Base-by-base conservation (phyloP, 2,888 invertebrate species). In the Bibio marci region DNA sequence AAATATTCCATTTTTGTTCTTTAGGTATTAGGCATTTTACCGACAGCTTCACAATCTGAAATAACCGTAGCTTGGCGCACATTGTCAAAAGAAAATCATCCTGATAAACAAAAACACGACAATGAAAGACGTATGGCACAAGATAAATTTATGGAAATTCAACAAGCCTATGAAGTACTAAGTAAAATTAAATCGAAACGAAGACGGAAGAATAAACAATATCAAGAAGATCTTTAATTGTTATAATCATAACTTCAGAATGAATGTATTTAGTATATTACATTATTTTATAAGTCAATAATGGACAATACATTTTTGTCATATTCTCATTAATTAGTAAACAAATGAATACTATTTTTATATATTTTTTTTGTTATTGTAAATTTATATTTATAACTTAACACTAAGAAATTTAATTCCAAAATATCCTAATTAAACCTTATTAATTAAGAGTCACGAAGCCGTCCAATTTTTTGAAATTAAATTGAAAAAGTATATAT, bases 91-190 rank as follows among this genome's bases (percentile, higher is more conserved):
- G 80, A 86, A 53, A 76, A 80, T 63, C 94, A 95, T 60, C 94
- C 94, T 0, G 94, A 95, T 54, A 88, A 87, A 57, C 80, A 81
- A 5, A 83, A 83, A 53, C 81, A 86, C 44, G 70, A 69, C 3
- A 61, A 67, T 2, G 69, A 71, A 41, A 73, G 82, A 31, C 62
- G 66, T 3, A 68, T 62, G 2, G 90, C 88, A 0, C 85, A 91
- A 53, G 80, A 85, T 47, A 76, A 71, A 38, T 94, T 94, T 57
- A 85, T 92, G 70, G 87, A 91, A 52, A 85, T 92, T 44, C 90
- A 91, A 52, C 80, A 86, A 54, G 90, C 94, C 0, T 94, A 91
- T 56, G 90, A 86, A 54, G 78, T 83, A 32, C 64, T 92, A 1
- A 87, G 86, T 8, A 83, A 77, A 48, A 81, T 81, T 47, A 86